Conservation (phyloP, 2,113 vertebrate species). For the Miniopterus natalensis region DNA sequence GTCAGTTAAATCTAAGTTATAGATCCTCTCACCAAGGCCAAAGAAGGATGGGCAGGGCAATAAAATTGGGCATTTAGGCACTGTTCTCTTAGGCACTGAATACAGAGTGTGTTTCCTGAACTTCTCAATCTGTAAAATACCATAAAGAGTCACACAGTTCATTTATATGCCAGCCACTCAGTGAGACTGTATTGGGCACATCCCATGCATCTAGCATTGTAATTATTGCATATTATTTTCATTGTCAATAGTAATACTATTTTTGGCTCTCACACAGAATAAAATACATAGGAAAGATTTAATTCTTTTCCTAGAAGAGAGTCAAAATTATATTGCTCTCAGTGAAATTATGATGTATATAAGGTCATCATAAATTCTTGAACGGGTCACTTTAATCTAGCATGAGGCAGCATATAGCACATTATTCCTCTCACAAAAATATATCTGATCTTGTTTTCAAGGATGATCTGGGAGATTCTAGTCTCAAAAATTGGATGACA, state of each 20-base stretch:
- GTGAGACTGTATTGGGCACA: background rate
- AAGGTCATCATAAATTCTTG: slow-evolving; percentile 12
- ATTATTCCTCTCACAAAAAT: background rate
- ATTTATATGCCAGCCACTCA: background rate
- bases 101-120: background rate
- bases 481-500: slow-evolving; percentile 3
- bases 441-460: slow-evolving; percentile 41
- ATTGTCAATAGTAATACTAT: background rate
- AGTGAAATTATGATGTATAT: slow-evolving; percentile 21
- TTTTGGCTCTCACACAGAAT: background rate
- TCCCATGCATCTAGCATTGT: background rate
- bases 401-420: background rate
- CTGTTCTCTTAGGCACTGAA: background rate
- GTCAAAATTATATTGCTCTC: background rate
- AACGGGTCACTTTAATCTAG: slow-evolving; percentile 25
- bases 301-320: background rate
- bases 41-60: slow-evolving; percentile 19
- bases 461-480: background rate
- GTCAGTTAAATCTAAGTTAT: slow-evolving; percentile 21
- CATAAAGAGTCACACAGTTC: background rate
- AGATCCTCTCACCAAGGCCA: background rate
- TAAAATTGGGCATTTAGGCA: background rate
- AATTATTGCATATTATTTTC: background rate
- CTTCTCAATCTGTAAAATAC: background rate
- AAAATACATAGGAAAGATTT: slow-evolving; percentile 35